Percentiles rank a stretch among this genome's conserved stretches.
phyloP scores from a whole-genome alignment of 2,797 vertebrate species.

The Antrozous pallidus region DNA sequence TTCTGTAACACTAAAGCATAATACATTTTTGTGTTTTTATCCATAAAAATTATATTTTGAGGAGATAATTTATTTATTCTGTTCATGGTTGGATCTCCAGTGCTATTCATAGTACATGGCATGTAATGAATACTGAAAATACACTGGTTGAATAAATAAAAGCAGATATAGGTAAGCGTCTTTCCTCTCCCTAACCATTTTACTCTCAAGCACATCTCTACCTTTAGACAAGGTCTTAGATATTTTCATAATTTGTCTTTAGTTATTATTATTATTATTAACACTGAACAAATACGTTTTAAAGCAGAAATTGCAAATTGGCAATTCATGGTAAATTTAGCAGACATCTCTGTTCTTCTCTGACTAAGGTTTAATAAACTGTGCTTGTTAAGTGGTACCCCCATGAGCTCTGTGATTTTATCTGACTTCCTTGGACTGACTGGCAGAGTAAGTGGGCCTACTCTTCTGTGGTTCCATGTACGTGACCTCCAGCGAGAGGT shows the following conservation, averaged over 20 bases:
- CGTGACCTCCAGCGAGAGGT: neutral
- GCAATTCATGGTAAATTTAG: neutral
- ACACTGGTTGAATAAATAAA: neutral
- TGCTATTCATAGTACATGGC: neutral
- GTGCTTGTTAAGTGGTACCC: neutral
- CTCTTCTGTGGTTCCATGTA: accelerated
- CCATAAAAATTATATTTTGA: neutral
- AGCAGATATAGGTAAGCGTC: neutral
- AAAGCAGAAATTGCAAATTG: neutral
- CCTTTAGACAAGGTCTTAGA: neutral
- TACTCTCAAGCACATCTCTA: neutral
- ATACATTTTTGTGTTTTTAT: neutral
- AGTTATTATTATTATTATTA: neutral
- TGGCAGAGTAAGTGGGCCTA: neutral
- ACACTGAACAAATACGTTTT: neutral
- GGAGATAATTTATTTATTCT: neutral
- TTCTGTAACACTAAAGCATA: neutral
- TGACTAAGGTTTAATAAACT: no score
- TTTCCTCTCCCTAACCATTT: neutral
- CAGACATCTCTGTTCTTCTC: neutral
- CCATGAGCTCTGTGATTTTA: accelerated
- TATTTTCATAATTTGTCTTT: neutral
- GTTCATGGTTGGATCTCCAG: neutral
- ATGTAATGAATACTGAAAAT: neutral
- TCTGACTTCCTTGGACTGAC: neutral